These are phyloP conservation scores for Vanessa tameamea DNA, from an alignment of 1,140 invertebrate genomes.

Conservation along the genomic window DNA sequence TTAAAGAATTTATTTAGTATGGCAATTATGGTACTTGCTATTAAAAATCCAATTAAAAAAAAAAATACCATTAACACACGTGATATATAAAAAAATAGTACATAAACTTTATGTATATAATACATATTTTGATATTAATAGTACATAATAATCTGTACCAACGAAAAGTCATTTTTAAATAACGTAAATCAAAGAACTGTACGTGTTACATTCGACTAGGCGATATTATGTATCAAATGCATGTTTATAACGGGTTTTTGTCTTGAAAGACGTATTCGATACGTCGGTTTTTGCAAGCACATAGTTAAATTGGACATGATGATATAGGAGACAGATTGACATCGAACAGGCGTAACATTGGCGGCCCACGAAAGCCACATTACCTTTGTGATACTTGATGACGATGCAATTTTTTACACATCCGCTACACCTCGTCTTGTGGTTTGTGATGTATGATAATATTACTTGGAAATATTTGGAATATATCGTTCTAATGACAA, in stretches of 20 bases:
- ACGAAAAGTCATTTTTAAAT: too few relatives aligned
- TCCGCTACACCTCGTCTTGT: background rate
- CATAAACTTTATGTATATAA: too few relatives aligned
- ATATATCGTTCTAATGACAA: background rate
- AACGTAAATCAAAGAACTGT: too few relatives aligned
- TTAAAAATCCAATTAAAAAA: too few relatives aligned
- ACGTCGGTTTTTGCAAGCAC: background rate
- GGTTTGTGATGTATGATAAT: background rate
- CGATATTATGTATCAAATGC: background rate
- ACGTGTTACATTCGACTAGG: too few relatives aligned
- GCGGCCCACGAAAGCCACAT: constrained; percentile 22
- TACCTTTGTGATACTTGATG: constrained; percentile 23
- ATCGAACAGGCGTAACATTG: constrained; percentile 40
- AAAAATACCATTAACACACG: too few relatives aligned
- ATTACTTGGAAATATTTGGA: background rate
- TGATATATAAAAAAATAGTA: too few relatives aligned
- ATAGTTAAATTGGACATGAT: background rate
- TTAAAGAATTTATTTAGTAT: too few relatives aligned
- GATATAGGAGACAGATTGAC: constrained; percentile 29
- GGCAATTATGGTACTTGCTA: too few relatives aligned
- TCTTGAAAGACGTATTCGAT: background rate
- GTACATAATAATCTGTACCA: too few relatives aligned
- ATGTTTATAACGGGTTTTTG: background rate
- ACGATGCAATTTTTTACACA: constrained; percentile 14
- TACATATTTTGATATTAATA: too few relatives aligned